Evolutionary conservation across 35 echinoderm and acorn worm species (phyloP).

Genomic region (Heliocidaris tuberculata): DNA sequence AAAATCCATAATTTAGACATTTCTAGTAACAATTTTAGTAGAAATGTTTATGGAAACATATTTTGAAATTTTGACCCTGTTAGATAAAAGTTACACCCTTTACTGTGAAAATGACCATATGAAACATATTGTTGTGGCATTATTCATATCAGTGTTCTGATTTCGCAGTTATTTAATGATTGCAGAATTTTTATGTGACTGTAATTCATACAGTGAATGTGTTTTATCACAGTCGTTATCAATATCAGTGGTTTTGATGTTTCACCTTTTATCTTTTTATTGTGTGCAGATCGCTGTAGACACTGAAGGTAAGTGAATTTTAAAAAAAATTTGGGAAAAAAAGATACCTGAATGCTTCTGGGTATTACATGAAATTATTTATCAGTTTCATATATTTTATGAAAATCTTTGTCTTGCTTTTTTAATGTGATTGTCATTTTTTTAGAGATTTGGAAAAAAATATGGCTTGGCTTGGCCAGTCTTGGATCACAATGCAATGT

Average conservation of each 20-base stretch:
- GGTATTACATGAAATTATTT: too few relatives aligned
- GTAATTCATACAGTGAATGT: too few relatives aligned
- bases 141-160: neutral
- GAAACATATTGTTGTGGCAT: too few relatives aligned
- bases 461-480: neutral
- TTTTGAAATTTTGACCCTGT: too few relatives aligned
- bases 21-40: too few relatives aligned
- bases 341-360: neutral
- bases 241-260: neutral
- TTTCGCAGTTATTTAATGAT: too few relatives aligned
- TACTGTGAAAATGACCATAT: too few relatives aligned
- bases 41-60: too few relatives aligned
- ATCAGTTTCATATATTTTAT: neutral
- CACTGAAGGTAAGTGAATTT: slow-evolving; percentile 51
- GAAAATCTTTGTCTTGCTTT: neutral
- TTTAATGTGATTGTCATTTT: neutral
- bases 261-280: neutral
- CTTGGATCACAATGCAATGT: neutral
- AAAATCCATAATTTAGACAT: too few relatives aligned
- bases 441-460: neutral
- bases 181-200: too few relatives aligned
- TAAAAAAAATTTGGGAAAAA: neutral
- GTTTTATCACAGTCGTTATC: too few relatives aligned
- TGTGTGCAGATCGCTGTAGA: slow-evolving; percentile 28
- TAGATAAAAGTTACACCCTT: neutral